These are phyloP conservation scores for Drosophila rufa DNA, from an alignment of 1,140 invertebrate species.

Conservation along the genomic window DNA sequence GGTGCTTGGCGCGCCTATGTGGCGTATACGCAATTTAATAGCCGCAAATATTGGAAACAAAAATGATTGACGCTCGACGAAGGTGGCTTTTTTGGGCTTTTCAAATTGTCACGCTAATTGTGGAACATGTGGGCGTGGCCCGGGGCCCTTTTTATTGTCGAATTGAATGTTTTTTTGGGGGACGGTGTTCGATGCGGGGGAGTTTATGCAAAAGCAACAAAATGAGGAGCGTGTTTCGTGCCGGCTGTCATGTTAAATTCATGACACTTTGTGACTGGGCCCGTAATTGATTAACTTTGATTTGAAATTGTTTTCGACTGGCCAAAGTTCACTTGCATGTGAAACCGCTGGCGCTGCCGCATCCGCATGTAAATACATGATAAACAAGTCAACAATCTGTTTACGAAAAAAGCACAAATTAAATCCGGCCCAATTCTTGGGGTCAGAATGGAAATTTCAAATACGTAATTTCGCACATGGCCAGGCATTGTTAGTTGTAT, in stretches of 20 bases:
- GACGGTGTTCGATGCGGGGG: background rate
- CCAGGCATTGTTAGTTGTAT: conserved; percentile 31
- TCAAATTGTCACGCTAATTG: conserved; percentile 81
- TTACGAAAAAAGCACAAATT: conserved; percentile 42
- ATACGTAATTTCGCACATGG: conserved; percentile 58
- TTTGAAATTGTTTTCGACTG: conserved; percentile 53
- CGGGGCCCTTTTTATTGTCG: background rate
- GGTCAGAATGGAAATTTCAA: conserved; percentile 38
- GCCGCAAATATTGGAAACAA: conserved; percentile 49
- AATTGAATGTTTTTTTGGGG: conserved; percentile 37
- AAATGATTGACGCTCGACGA: conserved; percentile 44
- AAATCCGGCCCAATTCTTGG: conserved; percentile 24
- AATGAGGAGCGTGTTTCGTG: conserved; percentile 50
- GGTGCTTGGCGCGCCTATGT: conserved; percentile 35
- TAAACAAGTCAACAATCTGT: conserved; percentile 49
- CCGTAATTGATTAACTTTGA: conserved; percentile 78
- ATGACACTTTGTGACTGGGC: conserved; percentile 66
- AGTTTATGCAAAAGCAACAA: conserved; percentile 29
- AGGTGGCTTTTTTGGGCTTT: conserved; percentile 68
- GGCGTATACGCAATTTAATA: conserved; percentile 76
- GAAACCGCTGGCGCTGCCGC: background rate
- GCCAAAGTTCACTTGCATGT: conserved; percentile 43
- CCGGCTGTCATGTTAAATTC: conserved; percentile 51
- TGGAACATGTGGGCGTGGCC: conserved; percentile 58
- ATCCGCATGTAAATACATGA: conserved; percentile 53